Conservation (phyloP, 2,113 vertebrate genomes). For the Hemicordylus capensis region DNA sequence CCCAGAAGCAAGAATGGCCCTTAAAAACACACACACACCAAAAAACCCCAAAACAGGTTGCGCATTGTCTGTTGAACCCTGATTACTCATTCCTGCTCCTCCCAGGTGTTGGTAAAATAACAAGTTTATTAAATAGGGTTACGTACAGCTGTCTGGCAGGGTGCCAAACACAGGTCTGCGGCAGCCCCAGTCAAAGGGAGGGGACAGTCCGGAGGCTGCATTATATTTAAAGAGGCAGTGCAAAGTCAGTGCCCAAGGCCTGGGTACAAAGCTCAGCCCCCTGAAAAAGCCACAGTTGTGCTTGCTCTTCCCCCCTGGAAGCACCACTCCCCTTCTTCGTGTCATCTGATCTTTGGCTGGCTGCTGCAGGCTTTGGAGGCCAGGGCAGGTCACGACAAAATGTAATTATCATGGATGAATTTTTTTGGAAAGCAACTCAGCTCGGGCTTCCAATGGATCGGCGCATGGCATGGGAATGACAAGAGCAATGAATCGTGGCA, state of each 20-base stretch:
- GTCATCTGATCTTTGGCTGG: constrained; percentile 12
- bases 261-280: neutral
- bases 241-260: neutral
- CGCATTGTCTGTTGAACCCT: too few species aligned
- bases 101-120: too few species aligned
- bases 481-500: constrained; percentile 36
- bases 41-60: too few species aligned
- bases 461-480: neutral
- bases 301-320: neutral
- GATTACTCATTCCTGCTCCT: too few species aligned
- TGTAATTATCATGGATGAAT: constrained; percentile 63
- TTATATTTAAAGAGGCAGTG: too few species aligned
- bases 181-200: too few species aligned
- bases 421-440: constrained; percentile 52
- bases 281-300: neutral
- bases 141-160: too few species aligned
- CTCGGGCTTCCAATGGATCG: constrained; percentile 41
- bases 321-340: constrained; percentile 9
- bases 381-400: constrained; percentile 52
- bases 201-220: too few species aligned
- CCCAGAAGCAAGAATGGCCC: neutral
- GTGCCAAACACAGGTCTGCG: too few species aligned
- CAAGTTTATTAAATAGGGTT: too few species aligned
- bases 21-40: too few species aligned
- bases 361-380: neutral